These are phyloP conservation scores for Nemapogon koenigi DNA, from an alignment of 2,888 invertebrate species.

Conservation along the genomic window DNA sequence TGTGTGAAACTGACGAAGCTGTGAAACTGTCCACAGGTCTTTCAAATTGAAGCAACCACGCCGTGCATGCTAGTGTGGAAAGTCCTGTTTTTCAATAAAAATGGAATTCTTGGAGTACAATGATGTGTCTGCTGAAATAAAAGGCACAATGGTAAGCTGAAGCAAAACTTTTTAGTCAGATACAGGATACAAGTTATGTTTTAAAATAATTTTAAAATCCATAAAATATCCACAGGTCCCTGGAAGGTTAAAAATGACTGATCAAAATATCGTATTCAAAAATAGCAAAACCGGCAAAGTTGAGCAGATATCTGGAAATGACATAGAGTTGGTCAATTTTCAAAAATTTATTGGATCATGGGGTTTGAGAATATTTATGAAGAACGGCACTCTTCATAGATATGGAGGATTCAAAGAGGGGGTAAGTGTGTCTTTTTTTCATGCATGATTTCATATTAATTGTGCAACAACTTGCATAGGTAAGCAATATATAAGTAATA, in stretches of 20 bases:
- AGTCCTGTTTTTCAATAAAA: no score
- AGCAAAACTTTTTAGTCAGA: background rate
- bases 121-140: conserved; percentile 83
- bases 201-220: background rate
- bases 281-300: conserved; percentile 97
- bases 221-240: conserved; percentile 69
- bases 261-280: conserved; percentile 89
- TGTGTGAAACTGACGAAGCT: no score
- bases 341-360: conserved; percentile 90
- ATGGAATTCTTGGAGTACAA: conserved; percentile 90
- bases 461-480: no score
- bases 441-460: no score
- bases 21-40: no score
- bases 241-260: conserved; percentile 91
- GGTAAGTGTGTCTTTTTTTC: conserved; percentile 66
- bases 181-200: background rate
- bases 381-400: conserved; percentile 88
- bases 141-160: conserved; percentile 81
- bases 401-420: conserved; percentile 94
- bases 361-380: conserved; percentile 88
- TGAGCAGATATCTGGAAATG: conserved; percentile 83
- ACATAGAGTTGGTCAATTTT: conserved; percentile 91
- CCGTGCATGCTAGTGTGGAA: no score
- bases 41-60: no score
- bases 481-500: no score